These are phyloP conservation scores for Watersipora subatra DNA, from an alignment of 1,140 invertebrate species.

Conservation along the genomic window DNA sequence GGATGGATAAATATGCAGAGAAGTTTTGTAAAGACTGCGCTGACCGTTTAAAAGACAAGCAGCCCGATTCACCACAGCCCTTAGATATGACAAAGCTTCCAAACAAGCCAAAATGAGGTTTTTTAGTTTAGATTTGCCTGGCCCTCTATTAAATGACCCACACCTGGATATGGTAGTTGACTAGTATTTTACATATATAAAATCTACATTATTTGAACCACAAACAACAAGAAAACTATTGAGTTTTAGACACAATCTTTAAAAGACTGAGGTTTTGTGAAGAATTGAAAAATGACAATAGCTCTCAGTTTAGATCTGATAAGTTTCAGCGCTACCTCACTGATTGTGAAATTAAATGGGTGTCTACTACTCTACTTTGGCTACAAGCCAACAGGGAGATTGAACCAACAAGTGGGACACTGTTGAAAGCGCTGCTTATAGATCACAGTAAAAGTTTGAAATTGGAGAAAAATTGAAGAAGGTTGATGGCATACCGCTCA, in stretches of 20 bases:
- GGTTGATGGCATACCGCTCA: not conserved
- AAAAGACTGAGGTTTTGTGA: not conserved
- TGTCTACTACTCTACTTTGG: constrained; percentile 2
- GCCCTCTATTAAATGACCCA: not conserved
- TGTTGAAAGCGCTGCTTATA: constrained; percentile 6
- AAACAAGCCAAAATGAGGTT: not conserved
- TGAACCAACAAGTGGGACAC: constrained; percentile 3
- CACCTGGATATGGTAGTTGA: not conserved
- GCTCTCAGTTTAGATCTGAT: not conserved
- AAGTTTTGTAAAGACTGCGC: not conserved
- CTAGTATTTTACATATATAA: constrained; percentile 3
- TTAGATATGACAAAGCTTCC: not conserved
- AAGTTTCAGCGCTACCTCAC: constrained; percentile 7
- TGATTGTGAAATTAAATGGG: not conserved
- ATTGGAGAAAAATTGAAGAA: not conserved
- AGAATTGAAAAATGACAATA: constrained; percentile 1
- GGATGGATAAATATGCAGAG: not conserved
- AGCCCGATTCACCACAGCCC: not conserved
- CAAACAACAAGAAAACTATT: not conserved
- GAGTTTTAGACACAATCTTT: not conserved
- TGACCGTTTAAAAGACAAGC: not conserved
- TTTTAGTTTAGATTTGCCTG: not conserved
- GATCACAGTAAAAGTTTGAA: constrained; percentile 2
- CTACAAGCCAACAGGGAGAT: constrained; percentile 10
- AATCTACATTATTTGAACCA: not conserved